A percentile compares a stretch with the other conserved stretches of the same genome.
These are phyloP conservation scores for Netelia inedita DNA, from an alignment of 2,888 invertebrate genomes.

Conservation along the genomic window DNA sequence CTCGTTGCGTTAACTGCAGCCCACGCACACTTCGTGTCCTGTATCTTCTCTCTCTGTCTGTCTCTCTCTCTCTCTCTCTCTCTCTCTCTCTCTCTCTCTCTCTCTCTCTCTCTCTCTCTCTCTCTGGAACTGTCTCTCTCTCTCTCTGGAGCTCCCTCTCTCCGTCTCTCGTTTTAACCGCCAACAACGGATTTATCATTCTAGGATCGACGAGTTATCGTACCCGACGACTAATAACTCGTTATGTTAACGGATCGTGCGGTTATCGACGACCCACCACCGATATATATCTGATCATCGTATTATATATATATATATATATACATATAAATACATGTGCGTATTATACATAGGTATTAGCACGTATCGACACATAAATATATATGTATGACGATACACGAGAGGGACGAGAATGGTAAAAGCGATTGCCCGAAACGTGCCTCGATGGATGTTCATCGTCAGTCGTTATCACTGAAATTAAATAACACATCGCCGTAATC, in stretches of 20 bases:
- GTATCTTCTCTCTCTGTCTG: no score
- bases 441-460: constrained; percentile 37
- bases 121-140: no score
- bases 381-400: neutral
- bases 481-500: constrained; percentile 12
- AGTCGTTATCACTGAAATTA: constrained; percentile 40
- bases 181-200: constrained; percentile 72
- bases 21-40: no score
- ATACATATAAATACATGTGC: neutral
- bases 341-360: neutral
- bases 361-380: neutral
- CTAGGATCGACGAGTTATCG: constrained; percentile 74
- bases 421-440: constrained; percentile 21
- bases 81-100: constrained; percentile 13
- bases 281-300: constrained; percentile 54
- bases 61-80: no score
- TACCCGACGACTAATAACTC: constrained; percentile 75
- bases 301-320: neutral
- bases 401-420: neutral
- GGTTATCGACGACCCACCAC: constrained; percentile 62
- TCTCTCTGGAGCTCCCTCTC: neutral
- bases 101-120: constrained; percentile 1
- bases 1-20: no score
- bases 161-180: constrained; percentile 11
- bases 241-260: constrained; percentile 67